Evolutionary conservation across 53 echinoderm and acorn worm genomes (phyloP), one percentile per base, ranked within the genome.

Genomic region (Holothuria scabra): DNA sequence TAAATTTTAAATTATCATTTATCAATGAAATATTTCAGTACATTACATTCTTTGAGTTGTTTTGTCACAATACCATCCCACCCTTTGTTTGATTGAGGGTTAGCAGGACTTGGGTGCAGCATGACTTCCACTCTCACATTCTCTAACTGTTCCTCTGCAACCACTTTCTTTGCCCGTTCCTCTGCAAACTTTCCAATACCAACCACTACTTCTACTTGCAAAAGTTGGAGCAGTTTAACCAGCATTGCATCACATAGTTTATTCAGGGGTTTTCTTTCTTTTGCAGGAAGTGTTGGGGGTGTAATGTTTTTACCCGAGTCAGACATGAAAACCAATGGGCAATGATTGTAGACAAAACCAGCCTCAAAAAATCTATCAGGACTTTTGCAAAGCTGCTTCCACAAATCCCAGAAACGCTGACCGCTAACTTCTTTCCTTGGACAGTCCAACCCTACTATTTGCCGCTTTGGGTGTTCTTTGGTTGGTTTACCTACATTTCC

Each of bases 101-200:
- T 94, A 56, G 92, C 92, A 12, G 99, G 99, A 35, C 93, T 93
- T 0, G 99, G 99, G 41, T 99, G 99, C 89, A 99, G 86, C 12
- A 99, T 91, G 12, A 60, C 76, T 33, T 85, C 91, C 21, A 94
- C 94, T 35, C 88, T 60, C 3, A 99, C 86, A 18, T 90, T 93
- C 31, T 93, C 93, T 30, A 95, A 61, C 22, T 89, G 91, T 56
- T 65, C 90, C 57, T 82, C 85, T 22, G 64, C 22, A 48, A 99
- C 64, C 4, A 94, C 99, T 65, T 85, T 90, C 75, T 80, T 89
- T 41, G 94, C 86, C 23, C 90, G 66, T 26, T 91, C 88, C 72
- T 91, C 89, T 0, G 94, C 99, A 89, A 99, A 99, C 76, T 92
- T 92, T 32, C 99, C 99, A 21, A 99, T 86, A 34, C 94, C 99